Evolutionary conservation across 2,888 invertebrate genomes (phyloP).

Genomic region (Acanthococcus lagerstroemiae): DNA sequence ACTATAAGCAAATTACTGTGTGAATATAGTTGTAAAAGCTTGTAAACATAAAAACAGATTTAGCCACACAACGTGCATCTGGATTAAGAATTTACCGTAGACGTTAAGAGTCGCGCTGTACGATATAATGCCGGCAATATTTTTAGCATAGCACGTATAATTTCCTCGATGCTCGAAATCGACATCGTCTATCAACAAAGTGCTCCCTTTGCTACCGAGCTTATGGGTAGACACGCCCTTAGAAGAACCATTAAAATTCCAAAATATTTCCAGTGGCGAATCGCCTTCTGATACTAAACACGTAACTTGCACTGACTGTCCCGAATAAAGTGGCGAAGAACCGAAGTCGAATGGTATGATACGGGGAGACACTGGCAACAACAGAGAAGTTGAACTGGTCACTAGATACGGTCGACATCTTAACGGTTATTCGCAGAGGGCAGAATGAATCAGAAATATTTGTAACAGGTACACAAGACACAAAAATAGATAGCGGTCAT

Average conservation of each 20-base stretch:
- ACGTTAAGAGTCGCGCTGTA: conserved; percentile 48
- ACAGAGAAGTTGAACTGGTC: background rate
- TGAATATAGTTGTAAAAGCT: background rate
- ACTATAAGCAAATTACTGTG: too few relatives aligned
- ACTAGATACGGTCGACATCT: background rate
- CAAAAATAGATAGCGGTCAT: too few relatives aligned
- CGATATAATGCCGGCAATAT: conserved; percentile 48
- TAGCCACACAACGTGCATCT: conserved; percentile 1
- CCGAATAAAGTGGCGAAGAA: conserved; percentile 51
- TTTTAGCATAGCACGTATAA: conserved; percentile 50
- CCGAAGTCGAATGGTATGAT: conserved; percentile 36
- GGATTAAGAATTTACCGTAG: conserved; percentile 49
- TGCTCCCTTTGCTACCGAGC: conserved; percentile 42
- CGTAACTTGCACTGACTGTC: conserved; percentile 56
- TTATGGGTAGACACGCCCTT: conserved; percentile 40
- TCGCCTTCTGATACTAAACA: conserved; percentile 64
- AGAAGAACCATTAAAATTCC: conserved; percentile 45
- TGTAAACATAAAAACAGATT: background rate
- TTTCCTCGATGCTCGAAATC: conserved; percentile 50
- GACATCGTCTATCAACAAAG: conserved; percentile 41
- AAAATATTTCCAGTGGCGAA: conserved; percentile 58
- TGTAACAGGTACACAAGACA: too few relatives aligned
- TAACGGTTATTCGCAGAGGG: too few relatives aligned
- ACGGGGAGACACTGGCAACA: conserved; percentile 34
- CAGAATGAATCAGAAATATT: too few relatives aligned